A percentile compares a stretch with the other conserved stretches of the same genome.
These are phyloP conservation scores for Microhierax caerulescens DNA, from an alignment of 2,797 vertebrate genomes.

Conservation along the genomic window DNA sequence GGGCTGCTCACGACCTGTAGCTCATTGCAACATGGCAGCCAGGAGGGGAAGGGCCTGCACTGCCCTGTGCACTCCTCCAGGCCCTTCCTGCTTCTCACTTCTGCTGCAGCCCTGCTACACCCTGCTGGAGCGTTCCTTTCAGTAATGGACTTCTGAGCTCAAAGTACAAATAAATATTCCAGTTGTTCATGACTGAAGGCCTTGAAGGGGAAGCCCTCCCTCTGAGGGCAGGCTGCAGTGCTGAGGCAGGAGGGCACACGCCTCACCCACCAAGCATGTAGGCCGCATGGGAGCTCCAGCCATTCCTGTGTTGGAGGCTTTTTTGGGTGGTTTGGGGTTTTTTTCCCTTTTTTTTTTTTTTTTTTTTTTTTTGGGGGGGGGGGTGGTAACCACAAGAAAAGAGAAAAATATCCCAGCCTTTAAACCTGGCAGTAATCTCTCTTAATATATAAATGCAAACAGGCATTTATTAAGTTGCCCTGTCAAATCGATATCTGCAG, in stretches of 20 bases:
- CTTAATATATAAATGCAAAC: background rate
- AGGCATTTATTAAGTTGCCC: background rate
- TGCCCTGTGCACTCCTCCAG: background rate
- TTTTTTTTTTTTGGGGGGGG: too few relatives aligned
- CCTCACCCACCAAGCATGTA: background rate
- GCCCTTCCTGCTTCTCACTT: background rate
- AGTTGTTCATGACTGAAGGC: too few relatives aligned
- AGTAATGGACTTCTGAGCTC: background rate
- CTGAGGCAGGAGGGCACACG: rapidly evolving
- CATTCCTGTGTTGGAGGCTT: background rate
- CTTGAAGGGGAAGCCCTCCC: background rate
- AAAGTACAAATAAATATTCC: background rate
- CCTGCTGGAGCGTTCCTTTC: background rate
- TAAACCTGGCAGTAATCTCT: background rate
- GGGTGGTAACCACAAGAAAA: background rate
- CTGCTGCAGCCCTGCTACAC: background rate
- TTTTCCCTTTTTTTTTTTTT: background rate
- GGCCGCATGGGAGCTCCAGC: too few relatives aligned
- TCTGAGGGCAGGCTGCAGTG: background rate
- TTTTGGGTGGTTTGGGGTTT: background rate
- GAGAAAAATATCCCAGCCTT: background rate
- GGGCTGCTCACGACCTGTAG: background rate
- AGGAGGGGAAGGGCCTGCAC: background rate
- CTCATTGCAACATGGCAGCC: background rate
- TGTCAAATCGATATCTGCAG: background rate